Percentiles rank a stretch among this genome's conserved stretches.
These are phyloP conservation scores for Hipparchia sbordonii DNA, from an alignment of 2,888 invertebrate species.

Conservation along the genomic window DNA sequence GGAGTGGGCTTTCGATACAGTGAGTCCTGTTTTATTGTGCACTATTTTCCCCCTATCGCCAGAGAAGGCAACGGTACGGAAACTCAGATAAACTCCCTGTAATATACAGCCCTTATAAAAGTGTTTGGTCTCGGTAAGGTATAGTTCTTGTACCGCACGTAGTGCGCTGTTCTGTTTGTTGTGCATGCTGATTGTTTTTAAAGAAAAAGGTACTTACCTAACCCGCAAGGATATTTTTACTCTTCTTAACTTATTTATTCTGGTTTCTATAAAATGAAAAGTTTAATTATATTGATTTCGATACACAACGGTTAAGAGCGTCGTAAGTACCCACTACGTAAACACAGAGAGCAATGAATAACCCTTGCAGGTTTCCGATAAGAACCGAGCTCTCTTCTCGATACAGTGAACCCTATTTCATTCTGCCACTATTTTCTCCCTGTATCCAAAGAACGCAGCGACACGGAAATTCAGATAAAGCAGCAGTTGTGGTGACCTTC, in stretches of 20 bases:
- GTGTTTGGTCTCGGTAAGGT: conserved; percentile 36
- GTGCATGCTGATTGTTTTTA: too few relatives aligned
- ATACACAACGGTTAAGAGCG: conserved; percentile 36
- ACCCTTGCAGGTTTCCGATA: conserved; percentile 77
- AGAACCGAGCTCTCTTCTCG: conserved; percentile 62
- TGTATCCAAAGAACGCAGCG: conserved; percentile 62
- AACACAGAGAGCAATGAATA: conserved; percentile 69
- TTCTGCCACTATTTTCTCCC: conserved; percentile 23
- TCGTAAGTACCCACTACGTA: conserved; percentile 43
- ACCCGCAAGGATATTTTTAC: too few relatives aligned
- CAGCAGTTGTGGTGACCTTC: conserved; percentile 50
- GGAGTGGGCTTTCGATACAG: conserved; percentile 65
- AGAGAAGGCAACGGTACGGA: conserved; percentile 73
- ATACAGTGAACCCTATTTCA: conserved; percentile 55
- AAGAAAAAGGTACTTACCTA: too few relatives aligned
- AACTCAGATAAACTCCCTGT: conserved; percentile 78
- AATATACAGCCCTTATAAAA: conserved; percentile 64
- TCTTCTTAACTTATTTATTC: too few relatives aligned
- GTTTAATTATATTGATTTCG: background rate
- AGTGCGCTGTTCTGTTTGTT: too few relatives aligned
- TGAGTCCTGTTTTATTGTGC: conserved; percentile 72
- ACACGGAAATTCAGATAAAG: conserved; percentile 79
- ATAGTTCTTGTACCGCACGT: background rate
- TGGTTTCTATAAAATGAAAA: too few relatives aligned
- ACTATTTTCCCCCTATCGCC: conserved; percentile 74